These are phyloP conservation scores for Anas capensis DNA, from an alignment of 2,797 vertebrate genomes.

Conservation along the genomic window DNA sequence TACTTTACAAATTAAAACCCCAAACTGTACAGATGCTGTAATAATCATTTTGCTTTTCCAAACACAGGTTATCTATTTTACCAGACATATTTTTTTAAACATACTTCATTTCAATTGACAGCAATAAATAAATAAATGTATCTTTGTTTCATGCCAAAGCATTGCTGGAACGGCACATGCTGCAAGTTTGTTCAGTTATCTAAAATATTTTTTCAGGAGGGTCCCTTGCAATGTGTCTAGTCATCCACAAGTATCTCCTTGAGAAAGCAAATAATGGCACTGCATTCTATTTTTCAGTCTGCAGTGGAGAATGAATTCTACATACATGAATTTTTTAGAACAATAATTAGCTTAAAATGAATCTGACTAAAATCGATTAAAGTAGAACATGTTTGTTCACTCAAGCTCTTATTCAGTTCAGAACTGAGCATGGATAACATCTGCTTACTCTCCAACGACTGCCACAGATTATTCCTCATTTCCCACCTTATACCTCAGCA, in stretches of 20 bases:
- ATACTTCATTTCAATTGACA: neutral
- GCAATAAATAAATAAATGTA: neutral
- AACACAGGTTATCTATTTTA: neutral
- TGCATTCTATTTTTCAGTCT: neutral
- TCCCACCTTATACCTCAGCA: neutral
- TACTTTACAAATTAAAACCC: neutral
- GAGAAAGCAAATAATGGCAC: neutral
- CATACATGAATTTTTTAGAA: neutral
- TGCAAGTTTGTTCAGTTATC: slow-evolving; percentile 33
- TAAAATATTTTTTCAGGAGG: slow-evolving; percentile 52
- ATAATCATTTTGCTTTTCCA: neutral
- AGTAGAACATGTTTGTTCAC: neutral
- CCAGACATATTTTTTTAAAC: neutral
- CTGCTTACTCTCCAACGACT: neutral
- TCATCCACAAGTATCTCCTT: slow-evolving; percentile 13
- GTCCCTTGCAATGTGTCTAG: neutral
- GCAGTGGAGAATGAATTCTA: neutral
- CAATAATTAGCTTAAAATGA: slow-evolving; percentile 26
- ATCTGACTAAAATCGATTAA: slow-evolving; percentile 1
- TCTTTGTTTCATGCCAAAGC: neutral
- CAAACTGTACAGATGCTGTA: neutral
- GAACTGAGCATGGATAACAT: neutral
- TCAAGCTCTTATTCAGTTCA: neutral
- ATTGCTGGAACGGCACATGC: neutral
- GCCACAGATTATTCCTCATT: neutral